phyloP scores from a whole-genome alignment of 2,113 vertebrate species.

The Benitochromis conjunctus region DNA sequence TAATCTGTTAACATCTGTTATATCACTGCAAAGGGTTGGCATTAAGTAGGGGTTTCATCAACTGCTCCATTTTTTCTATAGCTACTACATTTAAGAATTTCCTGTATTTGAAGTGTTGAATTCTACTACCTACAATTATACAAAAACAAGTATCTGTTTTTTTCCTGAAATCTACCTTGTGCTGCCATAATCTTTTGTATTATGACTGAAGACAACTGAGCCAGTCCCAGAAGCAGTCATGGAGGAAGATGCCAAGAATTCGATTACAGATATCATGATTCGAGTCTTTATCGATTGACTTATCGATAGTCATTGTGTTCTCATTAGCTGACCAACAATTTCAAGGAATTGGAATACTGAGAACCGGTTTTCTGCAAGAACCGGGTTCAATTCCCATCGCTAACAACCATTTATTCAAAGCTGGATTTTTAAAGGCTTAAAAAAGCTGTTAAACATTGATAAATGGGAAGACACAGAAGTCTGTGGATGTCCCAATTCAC shows the following conservation, averaged over 20 bases:
- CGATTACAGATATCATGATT: background rate
- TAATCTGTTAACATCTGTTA: too few species aligned
- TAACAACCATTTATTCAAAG: background rate
- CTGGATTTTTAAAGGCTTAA: background rate
- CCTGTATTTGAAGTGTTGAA: background rate
- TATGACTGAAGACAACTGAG: background rate
- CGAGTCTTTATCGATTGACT: background rate
- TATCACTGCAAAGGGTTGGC: too few species aligned
- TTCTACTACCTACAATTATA: background rate
- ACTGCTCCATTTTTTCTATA: too few species aligned
- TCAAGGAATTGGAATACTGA: background rate
- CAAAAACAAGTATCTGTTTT: background rate
- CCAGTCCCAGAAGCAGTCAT: background rate
- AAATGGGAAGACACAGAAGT: background rate
- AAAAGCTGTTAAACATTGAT: background rate
- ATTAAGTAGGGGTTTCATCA: too few species aligned
- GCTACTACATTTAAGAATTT: background rate
- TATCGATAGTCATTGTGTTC: background rate
- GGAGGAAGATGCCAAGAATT: background rate
- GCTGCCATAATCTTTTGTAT: background rate
- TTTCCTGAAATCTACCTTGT: background rate
- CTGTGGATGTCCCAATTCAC: background rate
- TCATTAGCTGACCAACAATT: background rate
- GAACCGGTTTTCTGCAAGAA: background rate
- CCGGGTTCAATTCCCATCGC: background rate